A percentile compares a stretch with the other conserved stretches of the same genome.
Conservation (phyloP, 1,140 invertebrate genomes). For the Mylabris phalerata region DNA sequence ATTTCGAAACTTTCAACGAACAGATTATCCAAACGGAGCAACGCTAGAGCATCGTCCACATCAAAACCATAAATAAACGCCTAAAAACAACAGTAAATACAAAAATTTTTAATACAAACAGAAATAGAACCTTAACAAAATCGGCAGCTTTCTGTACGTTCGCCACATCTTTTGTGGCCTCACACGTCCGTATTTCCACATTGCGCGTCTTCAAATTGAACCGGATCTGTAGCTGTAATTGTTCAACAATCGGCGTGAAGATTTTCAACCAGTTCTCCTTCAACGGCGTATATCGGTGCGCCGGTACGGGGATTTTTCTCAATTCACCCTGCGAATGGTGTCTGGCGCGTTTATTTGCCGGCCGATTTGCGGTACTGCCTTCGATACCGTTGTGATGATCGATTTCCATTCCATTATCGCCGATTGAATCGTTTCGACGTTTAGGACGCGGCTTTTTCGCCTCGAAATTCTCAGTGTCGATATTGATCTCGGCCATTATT, state of each 20-base stretch:
- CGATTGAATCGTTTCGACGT: conserved; percentile 45
- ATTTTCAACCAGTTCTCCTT: conserved; percentile 98
- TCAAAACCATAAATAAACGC: conserved; percentile 97
- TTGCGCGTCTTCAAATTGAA: conserved; percentile 90
- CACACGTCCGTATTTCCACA: conserved; percentile 74
- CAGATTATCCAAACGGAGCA: conserved; percentile 92
- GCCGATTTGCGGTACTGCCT: conserved; percentile 45
- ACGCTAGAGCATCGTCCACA: conserved; percentile 91
- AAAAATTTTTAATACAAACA: not conserved
- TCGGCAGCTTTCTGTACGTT: conserved; percentile 96
- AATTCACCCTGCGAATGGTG: conserved; percentile 50
- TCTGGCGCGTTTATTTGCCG: conserved; percentile 48
- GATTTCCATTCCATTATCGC: conserved; percentile 52
- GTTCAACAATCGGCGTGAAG: conserved; percentile 92
- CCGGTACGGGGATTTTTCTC: conserved; percentile 57
- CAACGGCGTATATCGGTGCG: conserved; percentile 79
- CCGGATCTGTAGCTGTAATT: conserved; percentile 87
- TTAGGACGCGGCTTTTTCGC: conserved; percentile 48
- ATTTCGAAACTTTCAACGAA: conserved; percentile 97
- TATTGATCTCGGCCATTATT: conserved; percentile 40
- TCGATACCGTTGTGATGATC: conserved; percentile 58
- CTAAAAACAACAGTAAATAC: conserved; percentile 37
- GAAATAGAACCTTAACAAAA: conserved; percentile 70
- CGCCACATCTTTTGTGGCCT: conserved; percentile 78
- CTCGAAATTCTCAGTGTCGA: conserved; percentile 50